Conservation (phyloP, 2,113 vertebrate species). For the Alligator sinensis region DNA sequence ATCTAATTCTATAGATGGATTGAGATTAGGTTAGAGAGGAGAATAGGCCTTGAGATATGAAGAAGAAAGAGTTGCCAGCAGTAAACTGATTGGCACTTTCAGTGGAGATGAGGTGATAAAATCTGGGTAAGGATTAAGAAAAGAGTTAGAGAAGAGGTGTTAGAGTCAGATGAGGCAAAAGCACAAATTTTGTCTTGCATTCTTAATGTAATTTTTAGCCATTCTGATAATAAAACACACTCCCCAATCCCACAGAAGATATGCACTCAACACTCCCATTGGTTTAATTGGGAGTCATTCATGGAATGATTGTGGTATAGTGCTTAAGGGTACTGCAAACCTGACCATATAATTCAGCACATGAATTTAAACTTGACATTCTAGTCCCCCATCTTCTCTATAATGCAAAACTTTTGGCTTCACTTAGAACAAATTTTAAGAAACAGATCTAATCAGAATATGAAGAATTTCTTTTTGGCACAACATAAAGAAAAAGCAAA, state of each 20-base stretch:
- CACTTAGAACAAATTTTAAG: neutral
- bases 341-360: neutral
- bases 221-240: neutral
- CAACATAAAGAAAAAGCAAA: no score
- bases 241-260: neutral
- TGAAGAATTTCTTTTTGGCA: neutral
- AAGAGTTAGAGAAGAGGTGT: neutral
- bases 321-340: neutral
- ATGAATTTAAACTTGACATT: neutral
- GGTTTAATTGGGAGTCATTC: neutral
- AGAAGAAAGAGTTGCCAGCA: no score
- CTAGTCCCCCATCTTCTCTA: neutral
- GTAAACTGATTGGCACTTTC: neutral
- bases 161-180: neutral
- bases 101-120: neutral
- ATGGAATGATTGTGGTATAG: neutral
- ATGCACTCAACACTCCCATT: neutral
- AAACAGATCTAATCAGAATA: neutral
- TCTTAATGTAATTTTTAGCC: neutral
- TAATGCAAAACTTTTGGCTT: neutral
- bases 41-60: neutral
- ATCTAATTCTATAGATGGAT: neutral
- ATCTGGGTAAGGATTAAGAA: neutral
- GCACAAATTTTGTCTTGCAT: neutral
- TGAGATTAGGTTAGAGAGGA: neutral